Percentiles rank a stretch among this genome's conserved stretches.
Evolutionary conservation across 2,113 vertebrate genomes (phyloP).

Genomic region (Himantopus leucocephalus): DNA sequence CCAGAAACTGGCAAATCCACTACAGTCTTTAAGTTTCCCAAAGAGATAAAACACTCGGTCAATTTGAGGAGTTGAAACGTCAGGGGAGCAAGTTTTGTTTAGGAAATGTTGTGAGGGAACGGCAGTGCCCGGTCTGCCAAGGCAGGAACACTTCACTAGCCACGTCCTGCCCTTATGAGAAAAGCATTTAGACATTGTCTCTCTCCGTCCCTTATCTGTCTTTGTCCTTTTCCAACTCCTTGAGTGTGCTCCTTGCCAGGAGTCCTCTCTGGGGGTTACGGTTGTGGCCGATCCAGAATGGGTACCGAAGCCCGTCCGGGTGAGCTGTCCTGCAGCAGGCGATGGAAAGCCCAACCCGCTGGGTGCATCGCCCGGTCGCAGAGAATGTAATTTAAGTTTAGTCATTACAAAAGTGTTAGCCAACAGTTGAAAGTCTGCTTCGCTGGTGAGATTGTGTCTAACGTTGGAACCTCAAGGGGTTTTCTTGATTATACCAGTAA

Average conservation of each 20-base stretch:
- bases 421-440: neutral
- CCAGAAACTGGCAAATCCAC: neutral
- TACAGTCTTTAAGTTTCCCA: neutral
- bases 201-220: neutral
- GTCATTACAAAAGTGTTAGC: neutral
- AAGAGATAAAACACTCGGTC: neutral
- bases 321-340: neutral
- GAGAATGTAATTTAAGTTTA: neutral
- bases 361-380: neutral
- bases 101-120: neutral
- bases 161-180: rapidly evolving
- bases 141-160: neutral
- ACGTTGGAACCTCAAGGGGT: neutral
- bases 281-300: neutral
- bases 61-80: neutral
- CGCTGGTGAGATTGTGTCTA: neutral
- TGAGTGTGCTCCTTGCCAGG: neutral
- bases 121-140: neutral
- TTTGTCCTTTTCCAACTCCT: neutral
- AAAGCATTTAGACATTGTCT: neutral
- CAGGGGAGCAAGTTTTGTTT: neutral
- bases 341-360: rapidly evolving
- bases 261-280: neutral
- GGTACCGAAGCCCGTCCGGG: neutral
- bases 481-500: constrained; percentile 21